Percentiles rank a stretch among this genome's conserved stretches.
Evolutionary conservation across 2,888 invertebrate genomes (phyloP).

Genomic region (Pseudeuparius sepicola): DNA sequence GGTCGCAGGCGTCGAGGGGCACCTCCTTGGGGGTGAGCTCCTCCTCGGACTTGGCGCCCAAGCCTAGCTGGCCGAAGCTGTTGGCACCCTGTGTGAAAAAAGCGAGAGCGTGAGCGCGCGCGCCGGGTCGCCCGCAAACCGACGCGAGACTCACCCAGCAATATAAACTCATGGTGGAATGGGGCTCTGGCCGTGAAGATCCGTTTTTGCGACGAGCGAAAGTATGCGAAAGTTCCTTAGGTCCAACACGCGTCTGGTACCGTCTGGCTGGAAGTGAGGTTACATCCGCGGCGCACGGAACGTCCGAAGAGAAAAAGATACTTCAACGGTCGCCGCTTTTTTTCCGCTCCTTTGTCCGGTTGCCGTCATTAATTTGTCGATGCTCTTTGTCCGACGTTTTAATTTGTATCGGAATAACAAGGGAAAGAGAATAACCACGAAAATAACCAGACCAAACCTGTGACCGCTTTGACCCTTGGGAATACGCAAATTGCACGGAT

Average conservation of each 20-base stretch:
- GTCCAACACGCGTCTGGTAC: conserved; percentile 28
- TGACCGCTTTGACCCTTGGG: too few species aligned
- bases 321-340: too few species aligned
- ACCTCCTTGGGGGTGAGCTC: conserved; percentile 46
- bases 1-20: conserved; percentile 30
- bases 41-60: conserved; percentile 58
- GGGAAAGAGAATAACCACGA: too few species aligned
- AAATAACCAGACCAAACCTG: too few species aligned
- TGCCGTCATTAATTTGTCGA: too few species aligned
- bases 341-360: too few species aligned
- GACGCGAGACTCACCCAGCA: conserved; percentile 36
- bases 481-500: too few species aligned
- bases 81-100: conserved; percentile 59
- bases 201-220: conserved; percentile 23
- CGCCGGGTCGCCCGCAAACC: background rate
- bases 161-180: conserved; percentile 32
- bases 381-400: too few species aligned
- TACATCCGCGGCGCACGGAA: too few species aligned
- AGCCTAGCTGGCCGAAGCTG: conserved; percentile 71
- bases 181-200: conserved; percentile 17
- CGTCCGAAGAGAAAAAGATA: too few species aligned
- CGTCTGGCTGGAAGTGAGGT: conserved; percentile 24
- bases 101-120: conserved; percentile 11
- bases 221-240: too few species aligned
- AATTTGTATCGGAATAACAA: too few species aligned